Base-by-base conservation (phyloP, 2,888 invertebrate species). In the Mythimna pallens region DNA sequence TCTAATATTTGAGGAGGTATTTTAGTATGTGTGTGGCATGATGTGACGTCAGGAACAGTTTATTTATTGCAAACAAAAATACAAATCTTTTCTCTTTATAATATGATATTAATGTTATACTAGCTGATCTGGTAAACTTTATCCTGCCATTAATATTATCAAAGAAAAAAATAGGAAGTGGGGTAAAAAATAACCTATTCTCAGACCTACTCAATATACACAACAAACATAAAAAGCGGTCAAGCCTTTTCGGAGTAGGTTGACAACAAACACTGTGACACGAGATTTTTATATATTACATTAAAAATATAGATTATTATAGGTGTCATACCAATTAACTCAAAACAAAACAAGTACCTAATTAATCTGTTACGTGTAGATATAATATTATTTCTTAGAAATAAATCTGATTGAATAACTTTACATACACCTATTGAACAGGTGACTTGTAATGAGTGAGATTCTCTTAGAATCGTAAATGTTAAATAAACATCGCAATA, bases 381-480 rank as follows among this genome's bases (percentile, higher is more conserved):
- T 7, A 54, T 22, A 65, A 9, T 40, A 62, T 62, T 55, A 55
- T 25, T 54, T 61, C 20, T n/a, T 61, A n/a, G 30, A 30, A 52
- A 70, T n/a, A 54, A 47, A 57, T 3, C 17, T 47, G 43, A 25
- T 34, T 68, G 7, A 61, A 22, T 22, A 43, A 25, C 61, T n/a
- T 52, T 20, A 20, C 9, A 9, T 47, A 7, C 36, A 7, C 6
- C 2, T 43, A 25, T 58, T 47, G 6, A 17, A 52, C 34, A 34
- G 30, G 1, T n/a, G 17, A 59, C 59, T 63, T 72, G 43, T 25
- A 59, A 66, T 22, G 0, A 25, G 9, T 25, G 17, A 47, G 47
- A 65, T 64, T 81, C 52, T 58, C 40, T 8, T 30, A 30, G 1
- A 1, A 80, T 62, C 12, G 43, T 54, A 36, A 50, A 54, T 20